phyloP scores from a whole-genome alignment of 2,113 vertebrate species.

The Prionailurus viverrinus region DNA sequence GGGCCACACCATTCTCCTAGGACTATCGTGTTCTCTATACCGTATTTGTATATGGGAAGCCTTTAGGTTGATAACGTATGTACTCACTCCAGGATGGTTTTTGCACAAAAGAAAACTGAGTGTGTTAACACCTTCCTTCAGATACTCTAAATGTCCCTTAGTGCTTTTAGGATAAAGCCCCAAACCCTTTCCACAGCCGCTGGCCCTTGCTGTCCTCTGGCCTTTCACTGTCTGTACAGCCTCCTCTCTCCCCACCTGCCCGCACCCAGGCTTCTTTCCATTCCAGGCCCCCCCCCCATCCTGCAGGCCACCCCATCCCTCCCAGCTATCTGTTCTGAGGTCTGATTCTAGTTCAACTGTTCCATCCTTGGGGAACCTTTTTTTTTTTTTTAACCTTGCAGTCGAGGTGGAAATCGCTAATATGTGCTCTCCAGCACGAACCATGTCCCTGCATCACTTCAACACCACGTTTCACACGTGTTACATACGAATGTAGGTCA shows the following conservation, averaged over 20 bases:
- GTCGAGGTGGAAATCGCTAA: neutral
- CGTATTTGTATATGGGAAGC: accelerated
- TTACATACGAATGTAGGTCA: neutral
- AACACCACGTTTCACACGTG: neutral
- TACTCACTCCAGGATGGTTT: neutral
- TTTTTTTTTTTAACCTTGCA: neutral
- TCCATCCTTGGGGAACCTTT: neutral
- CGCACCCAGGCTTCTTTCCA: accelerated
- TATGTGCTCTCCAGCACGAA: neutral
- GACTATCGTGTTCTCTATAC: neutral
- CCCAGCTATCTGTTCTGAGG: neutral
- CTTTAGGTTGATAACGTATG: neutral
- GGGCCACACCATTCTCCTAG: accelerated
- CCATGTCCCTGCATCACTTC: neutral
- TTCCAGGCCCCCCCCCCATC: too few species aligned
- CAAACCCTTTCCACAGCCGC: neutral
- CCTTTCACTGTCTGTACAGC: neutral
- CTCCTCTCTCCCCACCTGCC: neutral
- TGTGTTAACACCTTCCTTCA: neutral
- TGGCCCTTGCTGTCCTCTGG: too few species aligned
- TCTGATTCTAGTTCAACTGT: neutral
- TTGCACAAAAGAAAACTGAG: neutral
- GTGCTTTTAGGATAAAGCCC: neutral
- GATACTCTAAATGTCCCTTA: neutral
- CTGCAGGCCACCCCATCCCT: neutral